Conservation (phyloP, 1,140 invertebrate genomes). For the Panulirus ornatus region DNA sequence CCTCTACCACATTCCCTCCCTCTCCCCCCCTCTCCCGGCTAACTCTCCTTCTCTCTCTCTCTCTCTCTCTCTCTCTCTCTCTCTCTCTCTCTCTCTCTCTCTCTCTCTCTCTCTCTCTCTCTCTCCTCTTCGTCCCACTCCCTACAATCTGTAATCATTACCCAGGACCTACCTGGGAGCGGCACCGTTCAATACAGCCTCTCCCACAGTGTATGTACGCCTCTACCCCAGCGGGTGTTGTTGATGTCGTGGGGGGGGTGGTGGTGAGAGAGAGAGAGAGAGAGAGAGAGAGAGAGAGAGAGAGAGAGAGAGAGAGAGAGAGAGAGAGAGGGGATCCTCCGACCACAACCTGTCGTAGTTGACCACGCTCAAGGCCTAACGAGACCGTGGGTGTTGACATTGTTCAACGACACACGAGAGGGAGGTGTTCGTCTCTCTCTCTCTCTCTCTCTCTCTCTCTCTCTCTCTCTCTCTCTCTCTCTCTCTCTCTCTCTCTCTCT, state of each 20-base stretch:
- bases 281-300: constrained; percentile 25
- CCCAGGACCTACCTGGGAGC: too few relatives aligned
- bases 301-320: constrained; percentile 31
- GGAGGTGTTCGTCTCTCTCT: background rate
- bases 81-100: background rate
- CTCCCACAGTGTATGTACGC: too few relatives aligned
- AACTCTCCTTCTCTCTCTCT: background rate
- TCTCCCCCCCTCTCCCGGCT: background rate
- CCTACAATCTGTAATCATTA: background rate
- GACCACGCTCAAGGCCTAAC: too few relatives aligned
- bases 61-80: background rate
- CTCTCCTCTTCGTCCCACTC: background rate
- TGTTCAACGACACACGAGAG: too few relatives aligned
- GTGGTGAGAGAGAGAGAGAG: constrained; percentile 26
- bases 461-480: background rate
- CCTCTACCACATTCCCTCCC: too few relatives aligned
- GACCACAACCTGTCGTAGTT: too few relatives aligned
- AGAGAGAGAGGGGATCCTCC: constrained; percentile 12
- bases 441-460: constrained; percentile 8
- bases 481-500: background rate
- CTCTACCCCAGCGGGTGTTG: too few relatives aligned
- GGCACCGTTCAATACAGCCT: too few relatives aligned
- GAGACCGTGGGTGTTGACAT: too few relatives aligned
- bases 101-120: constrained; percentile 33
- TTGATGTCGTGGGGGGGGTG: too few relatives aligned